Percentiles rank a stretch among this genome's conserved stretches.
Evolutionary conservation across 2,888 invertebrate genomes (phyloP).

Genomic region (Leucophenga montana): DNA sequence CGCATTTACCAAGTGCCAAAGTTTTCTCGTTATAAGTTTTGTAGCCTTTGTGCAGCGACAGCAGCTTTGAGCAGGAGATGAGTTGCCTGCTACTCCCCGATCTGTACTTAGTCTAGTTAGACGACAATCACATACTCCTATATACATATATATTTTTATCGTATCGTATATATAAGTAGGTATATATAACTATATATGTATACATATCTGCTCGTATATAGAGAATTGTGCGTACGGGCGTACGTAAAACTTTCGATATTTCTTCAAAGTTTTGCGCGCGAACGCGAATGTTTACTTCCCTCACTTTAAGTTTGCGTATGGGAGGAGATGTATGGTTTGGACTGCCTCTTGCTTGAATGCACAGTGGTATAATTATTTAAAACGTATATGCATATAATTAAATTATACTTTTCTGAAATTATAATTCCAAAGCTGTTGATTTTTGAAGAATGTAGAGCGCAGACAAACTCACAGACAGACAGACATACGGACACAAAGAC

Average conservation of each 20-base stretch:
- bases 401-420: too few species aligned
- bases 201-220: too few species aligned
- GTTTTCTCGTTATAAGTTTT: constrained; percentile 74
- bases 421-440: too few species aligned
- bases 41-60: constrained; percentile 59
- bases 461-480: too few species aligned
- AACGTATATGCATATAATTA: neutral
- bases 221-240: neutral
- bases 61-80: constrained; percentile 7
- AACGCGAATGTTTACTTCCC: constrained; percentile 22
- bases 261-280: constrained; percentile 58
- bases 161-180: constrained; percentile 32
- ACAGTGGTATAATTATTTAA: neutral
- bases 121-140: constrained; percentile 1
- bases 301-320: too few species aligned
- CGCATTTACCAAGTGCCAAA: constrained; percentile 72
- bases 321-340: neutral
- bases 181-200: neutral
- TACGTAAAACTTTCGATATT: constrained; percentile 68
- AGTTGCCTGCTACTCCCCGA: too few species aligned
- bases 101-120: neutral
- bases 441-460: too few species aligned
- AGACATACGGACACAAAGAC: too few species aligned
- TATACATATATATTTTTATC: neutral
- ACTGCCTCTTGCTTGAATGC: neutral